Evolutionary conservation across 2,888 invertebrate genomes (phyloP), one percentile per base, ranked within the genome.

Genomic region (Sarcophaga caerulescens): DNA sequence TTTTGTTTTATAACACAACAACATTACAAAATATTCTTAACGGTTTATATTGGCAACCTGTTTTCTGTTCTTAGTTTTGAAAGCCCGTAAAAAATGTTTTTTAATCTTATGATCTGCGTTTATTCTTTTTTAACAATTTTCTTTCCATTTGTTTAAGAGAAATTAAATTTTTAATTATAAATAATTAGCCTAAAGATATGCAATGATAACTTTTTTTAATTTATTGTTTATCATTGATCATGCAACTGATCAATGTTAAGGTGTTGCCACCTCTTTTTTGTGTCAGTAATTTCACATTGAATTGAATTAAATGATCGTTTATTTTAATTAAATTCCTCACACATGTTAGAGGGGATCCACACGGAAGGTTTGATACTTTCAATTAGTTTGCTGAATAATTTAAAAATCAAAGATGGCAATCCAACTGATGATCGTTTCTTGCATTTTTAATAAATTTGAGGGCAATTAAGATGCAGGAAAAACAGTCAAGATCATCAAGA

Each of bases 111-210:
- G 62, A 59, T 70, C 25, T 59, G 4, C 6, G 6, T 19, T 19
- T 44, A 12, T 60, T 52, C 47, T 1, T 3, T 4, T 59, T 65
- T 59, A 35, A 2, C 17, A n/a, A 59, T 60, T n/a, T 66, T 65
- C 63, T 63, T 52, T 35, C 17, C 52, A 21, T 19, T 62, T 80
- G n/a, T 47, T 57, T 19, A 68, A 52, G 4, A 2, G 3, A 75
- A 79, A 85, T 71, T 74, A 17, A 21, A 59, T 74, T 84, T 86
- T 81, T 70, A 79, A 84, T 80, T 74, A 69, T 66, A 68, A 73
- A 78, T 78, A 57, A 52, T 63, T 60, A 62, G 86, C 86, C 86
- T 47, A 71, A 86, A 84, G 74, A 78, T 86, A 86, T 81, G 81
- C 86, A 78, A 65, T 47, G 21, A 70, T 76, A 76, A 62, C 65